Conservation (phyloP, 2,888 invertebrate species). For the Synanthedon vespiformis region DNA sequence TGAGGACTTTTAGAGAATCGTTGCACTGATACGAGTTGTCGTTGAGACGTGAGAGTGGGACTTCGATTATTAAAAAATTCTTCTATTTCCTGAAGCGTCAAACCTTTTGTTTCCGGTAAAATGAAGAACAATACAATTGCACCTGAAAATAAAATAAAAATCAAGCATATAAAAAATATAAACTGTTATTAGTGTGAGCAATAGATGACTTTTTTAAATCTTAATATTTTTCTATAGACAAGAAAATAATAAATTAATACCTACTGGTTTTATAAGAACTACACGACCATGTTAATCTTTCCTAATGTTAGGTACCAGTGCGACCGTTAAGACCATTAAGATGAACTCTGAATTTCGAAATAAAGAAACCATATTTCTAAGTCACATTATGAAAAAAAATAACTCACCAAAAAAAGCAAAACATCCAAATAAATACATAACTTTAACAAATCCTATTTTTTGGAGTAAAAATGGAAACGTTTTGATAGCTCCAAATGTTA, state of each 20-base stretch:
- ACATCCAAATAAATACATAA: slow-evolving; percentile 21
- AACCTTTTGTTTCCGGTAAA: slow-evolving; percentile 73
- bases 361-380: neutral
- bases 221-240: no score
- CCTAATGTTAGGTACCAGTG: no score
- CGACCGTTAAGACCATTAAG: no score
- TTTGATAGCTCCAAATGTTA: slow-evolving; percentile 25
- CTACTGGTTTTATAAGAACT: no score
- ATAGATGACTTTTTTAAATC: no score
- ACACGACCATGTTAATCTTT: no score
- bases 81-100: slow-evolving; percentile 75
- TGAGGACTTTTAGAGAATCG: slow-evolving; percentile 2
- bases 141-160: slow-evolving; percentile 25
- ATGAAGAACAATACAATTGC: slow-evolving; percentile 65
- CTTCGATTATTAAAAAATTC: slow-evolving; percentile 71
- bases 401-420: slow-evolving; percentile 28
- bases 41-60: slow-evolving; percentile 43
- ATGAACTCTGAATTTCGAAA: no score
- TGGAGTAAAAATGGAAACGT: slow-evolving; percentile 18
- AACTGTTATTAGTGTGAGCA: no score
- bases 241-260: no score
- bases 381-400: no score
- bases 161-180: no score
- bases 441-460: slow-evolving; percentile 17
- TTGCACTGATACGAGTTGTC: slow-evolving; percentile 21